Evolutionary conservation across 2,113 vertebrate genomes (phyloP).

Genomic region (Lathamus discolor): DNA sequence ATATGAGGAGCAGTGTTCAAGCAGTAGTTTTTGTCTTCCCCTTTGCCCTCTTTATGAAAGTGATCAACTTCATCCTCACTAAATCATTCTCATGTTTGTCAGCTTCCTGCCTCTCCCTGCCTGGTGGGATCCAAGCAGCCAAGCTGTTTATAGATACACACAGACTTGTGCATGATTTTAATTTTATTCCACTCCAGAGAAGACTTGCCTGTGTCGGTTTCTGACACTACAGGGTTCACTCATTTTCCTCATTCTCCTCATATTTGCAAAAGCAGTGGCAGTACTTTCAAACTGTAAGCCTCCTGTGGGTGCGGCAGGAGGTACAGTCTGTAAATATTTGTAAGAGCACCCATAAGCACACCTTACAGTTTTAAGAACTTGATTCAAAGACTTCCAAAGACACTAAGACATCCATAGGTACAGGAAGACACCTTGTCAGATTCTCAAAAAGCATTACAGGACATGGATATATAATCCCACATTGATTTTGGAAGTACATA

Average conservation of each 20-base stretch:
- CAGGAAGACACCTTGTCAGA: not conserved
- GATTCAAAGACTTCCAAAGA: not conserved
- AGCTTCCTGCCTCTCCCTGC: conserved; percentile 55
- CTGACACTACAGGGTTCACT: not conserved
- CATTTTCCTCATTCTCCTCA: conserved; percentile 14
- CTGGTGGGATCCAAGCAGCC: conserved; percentile 5
- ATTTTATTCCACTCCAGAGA: conserved; percentile 37
- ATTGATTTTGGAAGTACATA: not conserved
- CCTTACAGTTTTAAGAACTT: not conserved
- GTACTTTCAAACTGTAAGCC: not conserved
- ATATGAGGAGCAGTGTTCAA: not conserved
- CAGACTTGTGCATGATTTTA: conserved; percentile 47
- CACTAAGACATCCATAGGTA: not conserved
- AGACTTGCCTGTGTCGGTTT: conserved; percentile 40
- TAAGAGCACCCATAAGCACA: not conserved
- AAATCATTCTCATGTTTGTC: conserved; percentile 54
- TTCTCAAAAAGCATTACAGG: not conserved
- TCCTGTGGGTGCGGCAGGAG: not conserved
- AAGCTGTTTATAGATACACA: conserved; percentile 45
- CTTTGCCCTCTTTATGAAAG: conserved; percentile 20
- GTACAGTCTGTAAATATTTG: not conserved
- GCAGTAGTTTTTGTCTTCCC: conserved; percentile 26
- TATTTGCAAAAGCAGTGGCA: not conserved
- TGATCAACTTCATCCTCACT: conserved; percentile 34
- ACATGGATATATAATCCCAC: accelerated